These are phyloP conservation scores for Calycopis cecrops DNA, from an alignment of 1,140 invertebrate species.

Conservation along the genomic window DNA sequence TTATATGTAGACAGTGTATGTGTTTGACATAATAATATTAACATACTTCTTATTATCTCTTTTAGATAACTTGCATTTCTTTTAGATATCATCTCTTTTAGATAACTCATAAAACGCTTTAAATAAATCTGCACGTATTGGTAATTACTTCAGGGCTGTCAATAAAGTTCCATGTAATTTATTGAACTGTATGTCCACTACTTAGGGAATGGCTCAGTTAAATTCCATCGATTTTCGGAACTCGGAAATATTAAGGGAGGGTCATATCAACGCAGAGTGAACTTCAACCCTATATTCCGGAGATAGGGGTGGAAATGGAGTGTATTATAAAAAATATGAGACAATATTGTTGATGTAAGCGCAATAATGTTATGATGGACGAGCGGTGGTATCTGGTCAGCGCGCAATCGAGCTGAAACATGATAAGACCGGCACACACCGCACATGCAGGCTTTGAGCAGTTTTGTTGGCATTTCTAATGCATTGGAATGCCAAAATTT, in stretches of 20 bases:
- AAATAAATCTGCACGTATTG: too few relatives aligned
- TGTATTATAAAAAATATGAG: constrained; percentile 31
- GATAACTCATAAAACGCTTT: too few relatives aligned
- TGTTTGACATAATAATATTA: too few relatives aligned
- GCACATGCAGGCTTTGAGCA: constrained; percentile 2
- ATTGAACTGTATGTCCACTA: neutral
- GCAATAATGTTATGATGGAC: constrained; percentile 69
- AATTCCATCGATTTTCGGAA: constrained; percentile 8
- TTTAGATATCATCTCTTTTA: too few relatives aligned
- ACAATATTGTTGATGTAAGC: constrained; percentile 69
- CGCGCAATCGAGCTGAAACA: constrained; percentile 63
- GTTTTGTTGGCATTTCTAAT: too few relatives aligned
- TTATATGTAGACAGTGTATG: too few relatives aligned
- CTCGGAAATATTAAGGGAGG: constrained; percentile 19
- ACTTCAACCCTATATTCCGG: constrained; percentile 10
- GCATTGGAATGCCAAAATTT: too few relatives aligned
- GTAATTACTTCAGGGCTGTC: too few relatives aligned
- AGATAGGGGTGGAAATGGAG: constrained; percentile 28
- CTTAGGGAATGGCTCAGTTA: constrained; percentile 8
- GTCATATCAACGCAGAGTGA: constrained; percentile 37
- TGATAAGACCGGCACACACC: constrained; percentile 43
- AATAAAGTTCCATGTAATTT: neutral
- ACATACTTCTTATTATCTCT: too few relatives aligned
- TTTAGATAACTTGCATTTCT: too few relatives aligned
- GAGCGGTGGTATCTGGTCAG: constrained; percentile 52